These are phyloP conservation scores for Junonia oenone DNA, from an alignment of 2,888 invertebrate species.

Conservation along the genomic window DNA sequence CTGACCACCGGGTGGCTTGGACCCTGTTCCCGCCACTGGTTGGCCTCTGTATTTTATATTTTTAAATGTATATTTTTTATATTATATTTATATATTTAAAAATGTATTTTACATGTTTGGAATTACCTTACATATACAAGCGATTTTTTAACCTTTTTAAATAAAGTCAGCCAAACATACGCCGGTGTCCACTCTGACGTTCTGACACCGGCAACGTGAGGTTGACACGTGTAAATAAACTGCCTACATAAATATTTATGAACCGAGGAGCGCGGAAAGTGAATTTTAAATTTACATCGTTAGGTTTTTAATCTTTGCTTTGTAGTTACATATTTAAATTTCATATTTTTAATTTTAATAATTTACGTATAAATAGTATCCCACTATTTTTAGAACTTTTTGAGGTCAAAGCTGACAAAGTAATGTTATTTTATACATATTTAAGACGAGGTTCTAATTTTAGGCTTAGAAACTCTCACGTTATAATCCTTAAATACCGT, in stretches of 20 bases:
- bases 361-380: too few relatives aligned
- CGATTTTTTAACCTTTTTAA: not conserved
- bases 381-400: too few relatives aligned
- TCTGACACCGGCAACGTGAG: conserved; percentile 18
- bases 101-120: too few relatives aligned
- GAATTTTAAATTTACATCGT: conserved; percentile 27
- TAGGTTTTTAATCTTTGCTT: conserved; percentile 16
- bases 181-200: conserved; percentile 12
- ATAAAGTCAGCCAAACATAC: conserved; percentile 8
- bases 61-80: too few relatives aligned
- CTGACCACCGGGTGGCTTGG: too few relatives aligned
- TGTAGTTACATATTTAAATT: not conserved
- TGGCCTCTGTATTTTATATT: too few relatives aligned
- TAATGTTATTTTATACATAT: not conserved
- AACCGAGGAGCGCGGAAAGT: conserved; percentile 28
- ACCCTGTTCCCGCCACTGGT: too few relatives aligned
- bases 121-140: too few relatives aligned
- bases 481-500: not conserved
- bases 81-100: too few relatives aligned
- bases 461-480: not conserved
- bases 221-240: conserved; percentile 53
- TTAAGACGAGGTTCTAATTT: not conserved
- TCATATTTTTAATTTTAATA: not conserved
- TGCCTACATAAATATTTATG: conserved; percentile 40
- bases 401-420: too few relatives aligned